Evolutionary conservation across 2,797 vertebrate genomes (phyloP).

Genomic region (Gorsachius magnificus): DNA sequence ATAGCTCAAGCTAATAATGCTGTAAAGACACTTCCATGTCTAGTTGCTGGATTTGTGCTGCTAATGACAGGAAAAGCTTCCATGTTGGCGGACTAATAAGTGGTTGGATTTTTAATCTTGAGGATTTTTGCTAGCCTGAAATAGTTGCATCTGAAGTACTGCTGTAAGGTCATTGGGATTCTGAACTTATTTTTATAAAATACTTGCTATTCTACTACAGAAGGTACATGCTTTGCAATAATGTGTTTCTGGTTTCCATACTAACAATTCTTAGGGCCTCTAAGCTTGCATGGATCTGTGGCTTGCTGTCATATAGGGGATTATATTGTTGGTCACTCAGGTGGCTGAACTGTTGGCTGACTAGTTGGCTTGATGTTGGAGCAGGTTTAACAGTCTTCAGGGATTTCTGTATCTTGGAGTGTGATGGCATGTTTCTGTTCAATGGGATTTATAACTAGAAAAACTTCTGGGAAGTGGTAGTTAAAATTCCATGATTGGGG

Average conservation of each 20-base stretch:
- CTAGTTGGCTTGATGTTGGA: neutral
- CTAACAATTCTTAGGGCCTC: neutral
- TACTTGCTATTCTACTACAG: neutral
- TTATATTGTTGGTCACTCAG: neutral
- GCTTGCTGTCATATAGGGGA: neutral
- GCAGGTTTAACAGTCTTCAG: neutral
- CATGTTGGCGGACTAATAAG: neutral
- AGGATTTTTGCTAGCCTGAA: neutral
- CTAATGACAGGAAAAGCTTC: neutral
- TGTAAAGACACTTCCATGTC: neutral
- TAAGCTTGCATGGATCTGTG: neutral
- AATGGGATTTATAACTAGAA: neutral
- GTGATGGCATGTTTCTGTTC: neutral
- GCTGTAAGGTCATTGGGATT: neutral
- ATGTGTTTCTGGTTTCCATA: neutral
- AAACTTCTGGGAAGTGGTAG: neutral
- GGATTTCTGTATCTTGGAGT: neutral
- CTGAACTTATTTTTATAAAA: neutral
- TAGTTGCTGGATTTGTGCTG: neutral
- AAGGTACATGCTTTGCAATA: neutral
- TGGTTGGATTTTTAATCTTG: neutral
- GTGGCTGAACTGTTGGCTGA: neutral
- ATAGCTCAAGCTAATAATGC: neutral
- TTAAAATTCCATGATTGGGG: neutral
- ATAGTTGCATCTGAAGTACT: neutral